phyloP scores from a whole-genome alignment of 2,113 vertebrate species.

The Poeciliopsis retropinna region DNA sequence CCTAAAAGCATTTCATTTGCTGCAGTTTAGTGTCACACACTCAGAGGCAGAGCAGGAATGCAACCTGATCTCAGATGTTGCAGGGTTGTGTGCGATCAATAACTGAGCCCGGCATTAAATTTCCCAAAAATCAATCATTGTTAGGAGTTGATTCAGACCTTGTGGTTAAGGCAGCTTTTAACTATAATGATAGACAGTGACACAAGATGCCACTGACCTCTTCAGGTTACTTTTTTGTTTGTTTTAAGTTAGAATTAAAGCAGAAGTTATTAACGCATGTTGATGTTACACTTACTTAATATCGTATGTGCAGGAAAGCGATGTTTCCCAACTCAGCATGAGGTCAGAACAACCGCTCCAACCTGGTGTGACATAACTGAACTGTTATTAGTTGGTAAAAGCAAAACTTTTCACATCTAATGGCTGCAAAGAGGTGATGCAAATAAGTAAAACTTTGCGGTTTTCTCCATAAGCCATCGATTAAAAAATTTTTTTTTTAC shows the following conservation, averaged over 20 bases:
- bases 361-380: slow-evolving; percentile 14
- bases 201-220: slow-evolving; percentile 25
- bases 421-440: slow-evolving; percentile 50
- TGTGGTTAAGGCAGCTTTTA: slow-evolving; percentile 65
- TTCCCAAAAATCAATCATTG: slow-evolving; percentile 70
- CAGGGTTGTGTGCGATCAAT: slow-evolving; percentile 62
- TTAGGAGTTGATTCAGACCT: slow-evolving; percentile 65
- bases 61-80: slow-evolving; percentile 59
- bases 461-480: slow-evolving; percentile 11
- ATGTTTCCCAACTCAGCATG: slow-evolving; percentile 21
- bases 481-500: neutral
- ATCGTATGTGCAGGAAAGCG: neutral
- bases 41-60: slow-evolving; percentile 39
- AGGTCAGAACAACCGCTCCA: slow-evolving; percentile 4
- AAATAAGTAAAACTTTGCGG: slow-evolving; percentile 35
- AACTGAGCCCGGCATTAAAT: slow-evolving; percentile 66
- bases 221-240: neutral
- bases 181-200: slow-evolving; percentile 50
- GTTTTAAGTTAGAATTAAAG: neutral
- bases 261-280: neutral
- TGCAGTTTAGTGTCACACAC: slow-evolving; percentile 42
- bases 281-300: neutral
- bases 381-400: slow-evolving; percentile 16
- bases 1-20: slow-evolving; percentile 44
- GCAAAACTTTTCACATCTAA: slow-evolving; percentile 40